Percentiles rank a stretch among this genome's conserved stretches.
Conservation (phyloP, 2,113 vertebrate genomes). For the Patagioenas fasciata region DNA sequence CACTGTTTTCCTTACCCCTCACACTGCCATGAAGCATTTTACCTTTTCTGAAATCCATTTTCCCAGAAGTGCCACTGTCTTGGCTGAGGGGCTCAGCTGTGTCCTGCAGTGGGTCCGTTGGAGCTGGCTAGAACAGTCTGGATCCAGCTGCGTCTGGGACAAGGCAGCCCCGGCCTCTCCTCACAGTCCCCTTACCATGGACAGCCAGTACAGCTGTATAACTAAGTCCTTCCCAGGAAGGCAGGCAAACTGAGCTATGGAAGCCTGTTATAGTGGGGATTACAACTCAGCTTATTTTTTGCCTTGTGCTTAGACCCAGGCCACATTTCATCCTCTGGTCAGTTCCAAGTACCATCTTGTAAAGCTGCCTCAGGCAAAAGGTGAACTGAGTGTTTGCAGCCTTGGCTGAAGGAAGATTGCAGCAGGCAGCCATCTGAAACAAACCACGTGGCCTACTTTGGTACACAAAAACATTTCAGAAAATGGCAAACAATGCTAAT, state of each 20-base stretch:
- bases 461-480: background rate
- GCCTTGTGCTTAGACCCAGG: background rate
- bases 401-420: background rate
- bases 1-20: background rate
- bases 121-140: background rate
- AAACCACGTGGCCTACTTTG: background rate
- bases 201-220: background rate
- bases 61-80: background rate
- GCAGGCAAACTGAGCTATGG: background rate
- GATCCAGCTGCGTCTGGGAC: rapidly evolving
- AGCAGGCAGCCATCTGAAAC: background rate
- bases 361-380: background rate
- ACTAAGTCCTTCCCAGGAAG: rapidly evolving
- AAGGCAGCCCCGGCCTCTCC: background rate
- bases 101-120: background rate
- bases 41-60: background rate
- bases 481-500: background rate
- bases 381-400: background rate
- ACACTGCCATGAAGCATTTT: background rate
- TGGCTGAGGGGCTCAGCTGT: background rate
- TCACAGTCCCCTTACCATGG: background rate
- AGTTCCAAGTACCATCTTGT: background rate
- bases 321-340: background rate
- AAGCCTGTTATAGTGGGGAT: background rate
- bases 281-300: background rate